A percentile compares a stretch with the other conserved stretches of the same genome.
Evolutionary conservation across 2,797 vertebrate species (phyloP).

Genomic region (Myotis planiceps): DNA sequence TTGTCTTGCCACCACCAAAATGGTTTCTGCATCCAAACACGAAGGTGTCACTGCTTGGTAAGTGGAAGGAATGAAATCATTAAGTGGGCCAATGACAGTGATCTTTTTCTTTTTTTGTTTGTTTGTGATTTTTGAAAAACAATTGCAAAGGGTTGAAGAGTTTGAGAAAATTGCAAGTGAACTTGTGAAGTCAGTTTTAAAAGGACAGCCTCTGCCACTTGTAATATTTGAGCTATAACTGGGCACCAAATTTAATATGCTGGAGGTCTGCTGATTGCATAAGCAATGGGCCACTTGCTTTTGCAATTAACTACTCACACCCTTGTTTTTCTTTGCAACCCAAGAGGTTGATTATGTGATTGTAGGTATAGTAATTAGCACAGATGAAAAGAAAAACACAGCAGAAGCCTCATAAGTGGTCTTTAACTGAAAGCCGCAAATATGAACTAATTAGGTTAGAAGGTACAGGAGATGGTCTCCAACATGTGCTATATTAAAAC

Average conservation of each 20-base stretch:
- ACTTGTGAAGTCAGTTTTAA: constrained; percentile 48
- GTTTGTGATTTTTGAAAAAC: background rate
- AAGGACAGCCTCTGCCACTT: constrained; percentile 36
- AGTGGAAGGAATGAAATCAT: background rate
- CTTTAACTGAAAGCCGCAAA: constrained; percentile 65
- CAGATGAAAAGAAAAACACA: constrained; percentile 61
- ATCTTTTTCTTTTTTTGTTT: background rate
- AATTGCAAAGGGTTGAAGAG: background rate
- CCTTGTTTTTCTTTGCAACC: constrained; percentile 73
- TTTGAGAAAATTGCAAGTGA: constrained; percentile 47
- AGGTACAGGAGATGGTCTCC: background rate
- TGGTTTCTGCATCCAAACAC: background rate
- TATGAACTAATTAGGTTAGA: constrained; percentile 68
- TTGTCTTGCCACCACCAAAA: background rate
- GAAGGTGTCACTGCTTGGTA: background rate
- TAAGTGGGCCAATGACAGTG: background rate
- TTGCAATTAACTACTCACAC: constrained; percentile 78
- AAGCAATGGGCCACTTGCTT: constrained; percentile 57
- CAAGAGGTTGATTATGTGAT: constrained; percentile 80
- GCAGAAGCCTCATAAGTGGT: constrained; percentile 66
- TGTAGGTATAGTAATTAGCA: constrained; percentile 77
- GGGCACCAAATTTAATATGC: constrained; percentile 37
- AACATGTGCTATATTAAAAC: constrained; percentile 34
- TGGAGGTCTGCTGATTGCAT: constrained; percentile 72
- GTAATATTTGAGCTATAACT: constrained; percentile 5